A percentile compares a stretch with the other conserved stretches of the same genome.
Evolutionary conservation across 2,113 vertebrate genomes (phyloP).

Genomic region (Ciconia boyciana): DNA sequence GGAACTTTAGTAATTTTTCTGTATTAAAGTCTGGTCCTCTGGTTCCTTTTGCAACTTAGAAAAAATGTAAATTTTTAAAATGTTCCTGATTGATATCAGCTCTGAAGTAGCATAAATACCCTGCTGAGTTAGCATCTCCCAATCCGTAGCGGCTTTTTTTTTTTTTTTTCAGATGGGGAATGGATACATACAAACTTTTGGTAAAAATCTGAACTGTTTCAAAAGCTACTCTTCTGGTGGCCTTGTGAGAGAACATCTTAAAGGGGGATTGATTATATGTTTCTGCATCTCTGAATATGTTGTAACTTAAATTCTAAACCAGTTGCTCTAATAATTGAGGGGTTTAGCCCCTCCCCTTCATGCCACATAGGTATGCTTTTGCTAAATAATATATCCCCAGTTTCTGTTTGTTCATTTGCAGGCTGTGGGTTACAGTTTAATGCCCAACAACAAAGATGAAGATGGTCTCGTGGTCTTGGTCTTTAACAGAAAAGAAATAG

Average conservation of each 20-base stretch:
- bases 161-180: not conserved
- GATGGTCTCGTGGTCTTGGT: slow-evolving; percentile 90
- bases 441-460: slow-evolving; percentile 92
- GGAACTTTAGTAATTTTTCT: not conserved
- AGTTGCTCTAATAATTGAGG: not conserved
- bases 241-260: not conserved
- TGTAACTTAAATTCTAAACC: not conserved
- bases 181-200: not conserved
- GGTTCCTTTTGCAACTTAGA: not conserved
- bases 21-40: not conserved
- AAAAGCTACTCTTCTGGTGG: not conserved
- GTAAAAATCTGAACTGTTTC: not conserved
- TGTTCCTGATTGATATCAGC: not conserved
- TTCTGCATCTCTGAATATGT: not conserved
- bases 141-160: no score
- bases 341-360: not conserved
- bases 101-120: not conserved
- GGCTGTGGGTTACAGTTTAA: slow-evolving; percentile 95
- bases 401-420: slow-evolving; percentile 39
- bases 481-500: slow-evolving; percentile 90
- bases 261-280: not conserved
- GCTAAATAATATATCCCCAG: not conserved
- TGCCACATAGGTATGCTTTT: not conserved
- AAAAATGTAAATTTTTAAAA: not conserved
- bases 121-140: not conserved